Evolutionary conservation across 2,888 invertebrate species (phyloP).

Genomic region (Cephus pygmeus): DNA sequence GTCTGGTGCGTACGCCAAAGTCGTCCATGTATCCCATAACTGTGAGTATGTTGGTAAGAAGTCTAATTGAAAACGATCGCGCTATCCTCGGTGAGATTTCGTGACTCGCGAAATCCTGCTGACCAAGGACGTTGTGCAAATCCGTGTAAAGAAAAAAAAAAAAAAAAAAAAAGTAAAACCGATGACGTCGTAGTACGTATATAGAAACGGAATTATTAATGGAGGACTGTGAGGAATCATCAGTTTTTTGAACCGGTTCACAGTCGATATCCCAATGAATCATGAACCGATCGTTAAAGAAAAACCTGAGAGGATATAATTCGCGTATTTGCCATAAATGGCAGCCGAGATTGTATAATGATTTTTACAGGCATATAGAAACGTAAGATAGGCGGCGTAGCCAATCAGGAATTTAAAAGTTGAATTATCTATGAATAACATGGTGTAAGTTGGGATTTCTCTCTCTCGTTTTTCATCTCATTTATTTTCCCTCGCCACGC

Average conservation of each 20-base stretch:
- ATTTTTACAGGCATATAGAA: neutral
- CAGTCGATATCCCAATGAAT: neutral
- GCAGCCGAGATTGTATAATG: neutral
- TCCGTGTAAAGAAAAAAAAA: neutral
- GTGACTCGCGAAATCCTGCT: neutral
- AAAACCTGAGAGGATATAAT: neutral
- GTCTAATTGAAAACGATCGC: neutral
- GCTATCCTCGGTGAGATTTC: neutral
- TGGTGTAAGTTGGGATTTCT: neutral
- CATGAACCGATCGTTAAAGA: neutral
- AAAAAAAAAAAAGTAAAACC: neutral
- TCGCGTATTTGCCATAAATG: neutral
- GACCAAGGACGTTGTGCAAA: neutral
- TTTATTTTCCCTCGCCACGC: constrained; percentile 19
- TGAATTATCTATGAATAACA: neutral
- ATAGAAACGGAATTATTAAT: neutral
- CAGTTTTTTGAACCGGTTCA: neutral
- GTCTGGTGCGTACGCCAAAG: neutral
- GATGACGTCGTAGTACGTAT: neutral
- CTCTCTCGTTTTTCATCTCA: constrained; percentile 8
- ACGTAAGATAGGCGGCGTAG: neutral
- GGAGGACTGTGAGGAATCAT: neutral
- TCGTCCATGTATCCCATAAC: neutral
- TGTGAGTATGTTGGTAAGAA: neutral
- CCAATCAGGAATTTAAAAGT: constrained; percentile 2